Base-by-base conservation (phyloP, 2,888 invertebrate genomes). In the Tetranychus piercei region DNA sequence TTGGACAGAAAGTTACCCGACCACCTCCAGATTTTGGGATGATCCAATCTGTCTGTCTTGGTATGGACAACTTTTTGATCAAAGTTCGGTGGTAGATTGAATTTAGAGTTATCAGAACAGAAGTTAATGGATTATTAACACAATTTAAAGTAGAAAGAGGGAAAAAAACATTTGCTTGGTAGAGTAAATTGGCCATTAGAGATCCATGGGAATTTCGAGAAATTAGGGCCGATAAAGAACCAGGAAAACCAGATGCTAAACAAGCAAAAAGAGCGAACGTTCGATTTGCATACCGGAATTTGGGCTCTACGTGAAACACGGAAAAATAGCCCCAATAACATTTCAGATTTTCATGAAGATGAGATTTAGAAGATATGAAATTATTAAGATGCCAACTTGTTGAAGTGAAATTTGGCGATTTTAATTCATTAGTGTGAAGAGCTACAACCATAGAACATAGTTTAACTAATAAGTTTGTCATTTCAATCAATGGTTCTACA, bases 1-100 rank as follows among this genome's bases (percentile, higher is more conserved):
- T 9, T 69, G 69, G 69, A 55, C 55, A 55, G 9, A 55, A 55
- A 20, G 34, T 22, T 7, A 69, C 69, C 6, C 69, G 69, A 20
- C 34, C 69, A 20, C 22, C 15, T 55, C 55, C 69, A 20, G 20
- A 23, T 5, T 69, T 23, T n/a, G 69, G 69, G 20, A 69, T 23
- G 0, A 23, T 69, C 69, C 69, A 69, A 20, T 69, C 69, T 20
- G 20, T 23, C 20, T 69, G 69, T 69, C 69, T n/a, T 69, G 69
- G 22, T 11, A 69, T 69, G 22, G 69, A 20, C 11, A 69, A 23
- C 8, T 23, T 23, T 69, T 69, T 20, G 11, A 69, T 23, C 20
- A 11, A 18, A 11, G 34, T 23, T 23, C 69, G 69, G 9, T 69
- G 69, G 7, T 23, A 22, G 5, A 20, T 7, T 11, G 69, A 20